phyloP scores from a whole-genome alignment of 2,797 vertebrate genomes.

The Malacoraja senta region DNA sequence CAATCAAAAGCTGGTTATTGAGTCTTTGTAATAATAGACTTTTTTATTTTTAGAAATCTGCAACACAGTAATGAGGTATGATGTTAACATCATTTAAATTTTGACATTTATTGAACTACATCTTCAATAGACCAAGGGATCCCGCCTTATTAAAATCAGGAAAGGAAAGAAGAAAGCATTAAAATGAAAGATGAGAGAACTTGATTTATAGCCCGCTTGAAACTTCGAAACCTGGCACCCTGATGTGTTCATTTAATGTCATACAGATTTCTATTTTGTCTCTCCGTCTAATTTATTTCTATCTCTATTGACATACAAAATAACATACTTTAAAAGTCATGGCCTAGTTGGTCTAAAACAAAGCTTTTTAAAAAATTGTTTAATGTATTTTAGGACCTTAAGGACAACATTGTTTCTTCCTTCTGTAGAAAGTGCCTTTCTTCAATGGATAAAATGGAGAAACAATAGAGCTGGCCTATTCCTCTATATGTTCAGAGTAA shows the following conservation, averaged over 20 bases:
- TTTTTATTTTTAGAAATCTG: slow-evolving; percentile 4
- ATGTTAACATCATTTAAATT: slow-evolving; percentile 18
- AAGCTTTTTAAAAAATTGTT: neutral
- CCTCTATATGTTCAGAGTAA: neutral
- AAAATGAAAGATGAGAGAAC: slow-evolving; percentile 4
- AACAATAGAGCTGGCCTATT: neutral
- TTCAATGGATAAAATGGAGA: neutral
- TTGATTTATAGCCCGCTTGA: neutral
- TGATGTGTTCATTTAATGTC: neutral
- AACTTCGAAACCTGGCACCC: neutral
- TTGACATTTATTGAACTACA: slow-evolving; percentile 11
- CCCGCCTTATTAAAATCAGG: neutral
- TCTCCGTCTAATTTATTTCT: neutral
- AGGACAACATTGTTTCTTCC: neutral
- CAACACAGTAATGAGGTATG: slow-evolving; percentile 1
- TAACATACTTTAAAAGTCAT: neutral
- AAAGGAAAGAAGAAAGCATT: neutral
- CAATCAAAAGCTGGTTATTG: slow-evolving; percentile 1
- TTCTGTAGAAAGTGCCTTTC: neutral
- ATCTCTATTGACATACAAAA: neutral
- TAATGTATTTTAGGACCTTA: neutral
- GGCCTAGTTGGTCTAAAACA: neutral
- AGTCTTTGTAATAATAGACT: slow-evolving; percentile 12
- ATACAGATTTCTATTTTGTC: neutral
- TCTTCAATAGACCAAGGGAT: slow-evolving; percentile 11